phyloP scores from a whole-genome alignment of 2,888 invertebrate species.

The Ormyrus nitidulus region DNA sequence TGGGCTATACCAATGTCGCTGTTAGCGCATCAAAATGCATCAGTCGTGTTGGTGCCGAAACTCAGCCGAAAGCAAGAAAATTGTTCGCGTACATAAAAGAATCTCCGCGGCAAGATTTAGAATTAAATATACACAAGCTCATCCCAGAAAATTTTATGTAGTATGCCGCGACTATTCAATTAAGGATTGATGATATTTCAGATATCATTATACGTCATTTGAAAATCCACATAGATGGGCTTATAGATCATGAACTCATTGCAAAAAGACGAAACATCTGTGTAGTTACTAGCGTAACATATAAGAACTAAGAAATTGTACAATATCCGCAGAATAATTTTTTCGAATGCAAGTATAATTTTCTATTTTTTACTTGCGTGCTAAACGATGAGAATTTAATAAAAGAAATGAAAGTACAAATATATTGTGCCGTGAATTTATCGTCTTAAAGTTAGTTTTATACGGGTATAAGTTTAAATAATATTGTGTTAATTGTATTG shows the following conservation, averaged over 20 bases:
- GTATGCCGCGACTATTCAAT: conserved; percentile 81
- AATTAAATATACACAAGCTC: conserved; percentile 78
- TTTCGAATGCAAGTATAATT: conserved; percentile 75
- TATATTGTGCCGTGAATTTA: background rate
- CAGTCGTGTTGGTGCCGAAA: conserved; percentile 74
- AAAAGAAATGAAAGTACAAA: background rate
- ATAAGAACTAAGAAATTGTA: conserved; percentile 79
- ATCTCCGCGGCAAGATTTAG: conserved; percentile 75
- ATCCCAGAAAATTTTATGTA: conserved; percentile 80
- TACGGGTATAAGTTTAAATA: no score
- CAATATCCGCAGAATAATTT: conserved; percentile 81
- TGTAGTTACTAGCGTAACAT: conserved; percentile 78
- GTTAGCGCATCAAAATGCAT: conserved; percentile 79
- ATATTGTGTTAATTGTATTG: no score
- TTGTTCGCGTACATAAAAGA: conserved; percentile 74
- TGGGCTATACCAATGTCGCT: conserved; percentile 80
- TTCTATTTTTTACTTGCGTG: background rate
- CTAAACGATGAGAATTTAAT: no score
- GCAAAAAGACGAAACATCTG: conserved; percentile 78
- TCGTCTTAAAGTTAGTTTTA: no score
- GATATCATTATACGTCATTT: conserved; percentile 79
- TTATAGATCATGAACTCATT: conserved; percentile 69
- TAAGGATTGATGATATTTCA: conserved; percentile 82
- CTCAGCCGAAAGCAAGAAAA: conserved; percentile 56
- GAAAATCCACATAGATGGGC: conserved; percentile 77